phyloP scores from a whole-genome alignment of 37 sponge, comb jelly and placozoan species.

The Agelas oroides region DNA sequence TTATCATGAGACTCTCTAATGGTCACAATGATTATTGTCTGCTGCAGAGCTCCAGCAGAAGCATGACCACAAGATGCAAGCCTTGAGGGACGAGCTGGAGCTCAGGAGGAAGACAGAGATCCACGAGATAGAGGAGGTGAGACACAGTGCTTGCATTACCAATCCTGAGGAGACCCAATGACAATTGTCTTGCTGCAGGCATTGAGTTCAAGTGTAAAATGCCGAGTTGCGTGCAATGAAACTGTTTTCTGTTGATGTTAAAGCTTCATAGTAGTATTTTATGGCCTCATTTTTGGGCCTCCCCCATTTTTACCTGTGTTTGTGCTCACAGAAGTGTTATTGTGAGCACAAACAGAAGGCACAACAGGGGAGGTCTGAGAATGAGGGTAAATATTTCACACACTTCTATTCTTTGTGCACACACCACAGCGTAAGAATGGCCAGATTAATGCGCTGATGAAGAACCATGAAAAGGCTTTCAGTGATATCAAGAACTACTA shows the following conservation, averaged over 20 bases:
- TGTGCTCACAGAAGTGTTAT: too few relatives aligned
- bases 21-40: not conserved
- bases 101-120: slow-evolving; percentile 96
- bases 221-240: not conserved
- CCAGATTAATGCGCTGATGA: slow-evolving; percentile 96
- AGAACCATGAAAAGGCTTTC: slow-evolving; percentile 99
- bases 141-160: not conserved
- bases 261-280: too few relatives aligned
- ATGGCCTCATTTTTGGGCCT: too few relatives aligned
- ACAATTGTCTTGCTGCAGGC: too few relatives aligned
- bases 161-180: too few relatives aligned
- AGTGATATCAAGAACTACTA: slow-evolving; percentile 99
- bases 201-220: too few relatives aligned
- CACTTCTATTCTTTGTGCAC: not conserved
- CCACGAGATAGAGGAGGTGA: slow-evolving; percentile 97
- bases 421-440: slow-evolving; percentile 93
- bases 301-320: too few relatives aligned
- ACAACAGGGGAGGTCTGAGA: too few relatives aligned
- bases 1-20: too few relatives aligned
- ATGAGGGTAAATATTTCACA: not conserved
- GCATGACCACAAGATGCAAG: slow-evolving; percentile 89
- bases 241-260: too few relatives aligned
- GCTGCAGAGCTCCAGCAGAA: slow-evolving; percentile 83
- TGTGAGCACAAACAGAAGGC: too few relatives aligned
- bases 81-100: slow-evolving; percentile 94